Percentiles rank a stretch among this genome's conserved stretches.
Conservation (phyloP, 2,113 vertebrate genomes). For the Cyanoliseus patagonus region DNA sequence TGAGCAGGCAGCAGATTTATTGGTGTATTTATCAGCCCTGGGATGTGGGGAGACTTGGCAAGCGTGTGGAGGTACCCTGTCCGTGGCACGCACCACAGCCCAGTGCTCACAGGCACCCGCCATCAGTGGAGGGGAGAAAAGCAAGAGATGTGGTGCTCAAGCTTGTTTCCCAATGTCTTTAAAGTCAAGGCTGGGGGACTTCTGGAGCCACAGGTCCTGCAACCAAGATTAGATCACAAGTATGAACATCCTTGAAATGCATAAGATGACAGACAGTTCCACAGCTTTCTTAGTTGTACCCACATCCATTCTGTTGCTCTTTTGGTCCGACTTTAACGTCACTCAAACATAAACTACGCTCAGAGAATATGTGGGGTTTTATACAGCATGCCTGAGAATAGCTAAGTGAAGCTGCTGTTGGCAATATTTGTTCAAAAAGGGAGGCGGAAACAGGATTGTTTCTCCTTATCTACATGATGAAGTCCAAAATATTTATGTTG, state of each 20-base stretch:
- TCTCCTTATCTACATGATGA: not conserved
- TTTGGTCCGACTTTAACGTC: not conserved
- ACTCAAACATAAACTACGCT: not conserved
- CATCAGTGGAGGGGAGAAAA: not conserved
- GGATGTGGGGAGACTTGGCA: not conserved
- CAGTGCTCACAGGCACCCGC: not conserved
- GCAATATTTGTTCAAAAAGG: conserved; percentile 2
- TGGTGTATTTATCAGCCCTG: not conserved
- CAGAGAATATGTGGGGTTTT: not conserved
- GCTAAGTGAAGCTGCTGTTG: not conserved
- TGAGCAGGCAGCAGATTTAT: not conserved
- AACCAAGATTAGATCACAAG: not conserved
- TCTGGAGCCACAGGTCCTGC: not conserved
- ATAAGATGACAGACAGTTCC: not conserved
- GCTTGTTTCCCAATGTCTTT: not conserved
- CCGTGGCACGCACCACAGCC: not conserved
- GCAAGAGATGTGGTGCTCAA: not conserved
- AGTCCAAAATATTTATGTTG: not conserved
- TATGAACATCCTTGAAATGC: fast-evolving
- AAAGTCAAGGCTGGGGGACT: not conserved
- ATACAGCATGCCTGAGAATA: not conserved
- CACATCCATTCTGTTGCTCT: not conserved
- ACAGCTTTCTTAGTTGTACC: not conserved
- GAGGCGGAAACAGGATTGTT: not conserved
- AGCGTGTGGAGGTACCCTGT: not conserved